Conservation (phyloP, 2,797 vertebrate species). For the Pangasius macronema region DNA sequence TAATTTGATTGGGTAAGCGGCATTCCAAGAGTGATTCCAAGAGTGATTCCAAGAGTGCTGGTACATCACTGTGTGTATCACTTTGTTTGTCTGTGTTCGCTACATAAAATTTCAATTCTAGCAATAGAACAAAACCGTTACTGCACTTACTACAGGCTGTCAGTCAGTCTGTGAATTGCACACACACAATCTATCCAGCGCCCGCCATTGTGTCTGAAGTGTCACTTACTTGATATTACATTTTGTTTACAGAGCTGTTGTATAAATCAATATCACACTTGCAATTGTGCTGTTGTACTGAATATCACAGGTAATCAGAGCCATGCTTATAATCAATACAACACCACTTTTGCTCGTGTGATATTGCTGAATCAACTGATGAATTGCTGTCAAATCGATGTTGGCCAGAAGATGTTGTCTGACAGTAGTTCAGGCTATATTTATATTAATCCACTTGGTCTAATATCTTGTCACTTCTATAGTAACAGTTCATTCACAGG, state of each 20-base stretch:
- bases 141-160: not conserved
- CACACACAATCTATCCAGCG: not conserved
- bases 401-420: not conserved
- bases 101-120: not conserved
- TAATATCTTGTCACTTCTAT: not conserved
- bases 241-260: not conserved
- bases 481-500: too few species aligned
- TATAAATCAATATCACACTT: not conserved
- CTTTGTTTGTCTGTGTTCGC: not conserved
- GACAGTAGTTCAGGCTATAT: not conserved
- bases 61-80: not conserved
- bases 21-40: too few species aligned
- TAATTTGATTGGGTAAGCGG: not conserved
- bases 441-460: not conserved
- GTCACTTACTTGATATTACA: not conserved
- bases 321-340: not conserved
- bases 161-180: not conserved
- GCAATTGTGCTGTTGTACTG: not conserved
- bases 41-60: not conserved
- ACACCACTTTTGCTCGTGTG: not conserved
- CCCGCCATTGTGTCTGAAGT: too few species aligned
- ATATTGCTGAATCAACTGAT: not conserved
- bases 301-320: conserved; percentile 2
- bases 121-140: not conserved
- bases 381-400: not conserved